A percentile compares a stretch with the other conserved stretches of the same genome.
These are phyloP conservation scores for Hoplostethus atlanticus DNA, from an alignment of 2,797 vertebrate species.

Conservation along the genomic window DNA sequence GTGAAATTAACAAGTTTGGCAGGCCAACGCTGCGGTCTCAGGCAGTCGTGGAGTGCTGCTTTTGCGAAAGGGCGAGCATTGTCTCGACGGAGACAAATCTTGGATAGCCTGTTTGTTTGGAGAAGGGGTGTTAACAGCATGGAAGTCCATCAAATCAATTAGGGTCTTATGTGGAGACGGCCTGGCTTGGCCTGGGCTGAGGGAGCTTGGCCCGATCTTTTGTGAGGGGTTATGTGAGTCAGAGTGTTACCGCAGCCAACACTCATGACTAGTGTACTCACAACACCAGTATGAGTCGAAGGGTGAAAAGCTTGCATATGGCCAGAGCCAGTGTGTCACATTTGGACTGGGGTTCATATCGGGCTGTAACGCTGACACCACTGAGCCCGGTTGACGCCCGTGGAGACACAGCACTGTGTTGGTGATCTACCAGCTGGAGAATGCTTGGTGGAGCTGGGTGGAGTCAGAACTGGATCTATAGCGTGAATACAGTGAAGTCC, in stretches of 20 bases:
- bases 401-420: slow-evolving; percentile 18
- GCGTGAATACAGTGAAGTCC: slow-evolving; percentile 6
- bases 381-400: slow-evolving; percentile 54
- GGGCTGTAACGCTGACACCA: slow-evolving; percentile 72
- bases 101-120: slow-evolving; percentile 72
- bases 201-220: slow-evolving; percentile 63
- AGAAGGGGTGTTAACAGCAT: slow-evolving; percentile 66
- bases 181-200: slow-evolving; percentile 69
- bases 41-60: slow-evolving; percentile 20
- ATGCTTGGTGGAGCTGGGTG: slow-evolving; percentile 5
- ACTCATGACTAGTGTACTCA: slow-evolving; percentile 69
- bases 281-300: slow-evolving; percentile 59
- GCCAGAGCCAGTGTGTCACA: slow-evolving; percentile 72
- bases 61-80: slow-evolving; percentile 29
- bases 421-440: slow-evolving; percentile 60
- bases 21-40: slow-evolving; percentile 41
- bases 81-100: slow-evolving; percentile 60
- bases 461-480: slow-evolving; percentile 30
- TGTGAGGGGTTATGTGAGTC: slow-evolving; percentile 74
- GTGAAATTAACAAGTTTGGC: slow-evolving; percentile 67
- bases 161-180: slow-evolving; percentile 59
- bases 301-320: slow-evolving; percentile 74
- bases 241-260: slow-evolving; percentile 68
- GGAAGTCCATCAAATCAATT: slow-evolving; percentile 79
- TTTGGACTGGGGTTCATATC: slow-evolving; percentile 67